Conservation (phyloP, 2,797 vertebrate genomes). For the Bryconaethiops microstoma region DNA sequence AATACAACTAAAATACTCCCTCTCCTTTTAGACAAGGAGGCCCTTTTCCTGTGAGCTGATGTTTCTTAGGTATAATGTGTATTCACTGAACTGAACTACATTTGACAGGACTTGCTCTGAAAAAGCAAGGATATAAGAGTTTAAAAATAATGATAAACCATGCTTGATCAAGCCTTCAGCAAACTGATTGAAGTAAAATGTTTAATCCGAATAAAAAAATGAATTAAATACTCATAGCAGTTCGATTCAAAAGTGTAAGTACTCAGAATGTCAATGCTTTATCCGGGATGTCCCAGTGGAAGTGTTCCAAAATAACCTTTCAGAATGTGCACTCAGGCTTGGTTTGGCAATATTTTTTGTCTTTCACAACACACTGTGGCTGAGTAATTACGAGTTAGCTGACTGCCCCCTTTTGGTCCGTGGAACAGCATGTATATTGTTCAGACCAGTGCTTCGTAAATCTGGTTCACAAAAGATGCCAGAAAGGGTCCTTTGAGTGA, state of each 20-base stretch:
- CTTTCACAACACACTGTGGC: neutral
- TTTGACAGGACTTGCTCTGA: no score
- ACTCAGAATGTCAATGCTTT: neutral
- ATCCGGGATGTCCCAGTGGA: neutral
- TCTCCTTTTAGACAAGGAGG: neutral
- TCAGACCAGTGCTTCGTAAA: neutral
- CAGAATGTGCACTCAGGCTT: neutral
- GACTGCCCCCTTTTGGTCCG: constrained; percentile 27
- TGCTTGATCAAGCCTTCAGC: neutral
- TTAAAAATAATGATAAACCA: neutral
- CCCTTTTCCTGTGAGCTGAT: no score
- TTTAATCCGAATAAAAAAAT: neutral
- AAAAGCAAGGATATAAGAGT: no score
- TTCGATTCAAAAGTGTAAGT: neutral
- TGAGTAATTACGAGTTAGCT: neutral
- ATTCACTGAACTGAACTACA: no score
- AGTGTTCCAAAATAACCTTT: neutral
- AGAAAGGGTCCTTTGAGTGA: no score
- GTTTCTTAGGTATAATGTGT: no score
- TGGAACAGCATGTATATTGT: neutral
- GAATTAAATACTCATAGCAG: neutral
- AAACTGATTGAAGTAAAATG: neutral
- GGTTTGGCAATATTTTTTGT: neutral
- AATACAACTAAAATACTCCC: neutral
- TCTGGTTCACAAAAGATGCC: no score